Evolutionary conservation across 2,888 invertebrate species (phyloP).

Genomic region (Eulithis prunata): DNA sequence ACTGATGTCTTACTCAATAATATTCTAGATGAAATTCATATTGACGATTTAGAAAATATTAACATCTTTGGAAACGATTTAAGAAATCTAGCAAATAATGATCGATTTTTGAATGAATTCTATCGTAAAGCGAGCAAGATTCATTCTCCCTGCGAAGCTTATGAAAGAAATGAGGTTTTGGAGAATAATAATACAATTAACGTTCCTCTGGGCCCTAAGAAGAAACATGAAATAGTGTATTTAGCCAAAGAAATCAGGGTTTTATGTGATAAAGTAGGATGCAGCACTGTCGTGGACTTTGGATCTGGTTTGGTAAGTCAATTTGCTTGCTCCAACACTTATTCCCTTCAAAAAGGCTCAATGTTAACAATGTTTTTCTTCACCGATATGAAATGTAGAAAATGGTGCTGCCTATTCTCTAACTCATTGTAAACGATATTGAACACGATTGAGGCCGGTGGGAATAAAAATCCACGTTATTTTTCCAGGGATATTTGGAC

Average conservation of each 20-base stretch:
- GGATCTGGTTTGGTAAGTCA: constrained; percentile 88
- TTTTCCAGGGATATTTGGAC: constrained; percentile 88
- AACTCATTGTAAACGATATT: no score
- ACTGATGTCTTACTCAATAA: constrained; percentile 85
- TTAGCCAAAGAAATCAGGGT: constrained; percentile 83
- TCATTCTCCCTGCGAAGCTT: not conserved
- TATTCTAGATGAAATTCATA: constrained; percentile 81
- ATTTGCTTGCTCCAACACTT: no score
- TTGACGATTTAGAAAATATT: constrained; percentile 53
- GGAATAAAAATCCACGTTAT: not conserved
- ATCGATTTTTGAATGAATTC: constrained; percentile 55
- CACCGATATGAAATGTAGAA: no score
- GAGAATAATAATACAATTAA: constrained; percentile 37
- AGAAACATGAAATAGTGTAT: constrained; percentile 88
- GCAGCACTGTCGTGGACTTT: constrained; percentile 87
- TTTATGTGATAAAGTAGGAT: constrained; percentile 72
- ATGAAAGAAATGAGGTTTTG: constrained; percentile 46
- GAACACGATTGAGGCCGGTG: no score
- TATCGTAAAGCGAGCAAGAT: constrained; percentile 35
- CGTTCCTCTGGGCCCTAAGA: constrained; percentile 84
- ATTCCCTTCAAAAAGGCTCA: no score
- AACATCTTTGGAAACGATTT: constrained; percentile 52
- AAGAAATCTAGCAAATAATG: constrained; percentile 31
- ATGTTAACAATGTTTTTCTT: no score
- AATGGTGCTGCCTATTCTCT: no score